A percentile compares a stretch with the other conserved stretches of the same genome.
Evolutionary conservation across 2,113 vertebrate genomes (phyloP).

Genomic region (Rhinogobius similis): DNA sequence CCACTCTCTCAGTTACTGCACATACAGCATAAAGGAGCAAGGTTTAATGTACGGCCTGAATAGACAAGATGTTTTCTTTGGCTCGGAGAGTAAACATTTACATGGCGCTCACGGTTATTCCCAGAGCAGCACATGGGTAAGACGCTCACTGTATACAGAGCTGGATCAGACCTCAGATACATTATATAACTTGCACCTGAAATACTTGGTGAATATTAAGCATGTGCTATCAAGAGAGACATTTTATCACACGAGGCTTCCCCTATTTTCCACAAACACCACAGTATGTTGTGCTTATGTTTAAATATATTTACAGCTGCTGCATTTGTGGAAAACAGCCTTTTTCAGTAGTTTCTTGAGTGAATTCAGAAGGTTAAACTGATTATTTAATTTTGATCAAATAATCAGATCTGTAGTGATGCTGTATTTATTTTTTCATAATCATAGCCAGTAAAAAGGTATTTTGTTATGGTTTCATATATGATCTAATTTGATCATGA

Average conservation of each 20-base stretch:
- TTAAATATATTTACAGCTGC: background rate
- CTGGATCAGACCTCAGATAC: constrained; percentile 28
- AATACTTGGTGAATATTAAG: background rate
- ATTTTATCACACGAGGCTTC: background rate
- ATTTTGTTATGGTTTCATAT: too few species aligned
- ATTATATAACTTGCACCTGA: constrained; percentile 28
- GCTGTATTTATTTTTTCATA: too few species aligned
- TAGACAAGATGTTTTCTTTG: constrained; percentile 31
- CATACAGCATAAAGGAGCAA: background rate
- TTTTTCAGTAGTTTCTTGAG: too few species aligned
- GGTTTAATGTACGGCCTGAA: background rate
- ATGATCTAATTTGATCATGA: too few species aligned
- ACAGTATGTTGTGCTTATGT: background rate
- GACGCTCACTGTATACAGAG: constrained; percentile 17
- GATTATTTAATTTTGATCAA: too few species aligned
- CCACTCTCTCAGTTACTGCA: background rate
- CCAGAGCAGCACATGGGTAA: constrained; percentile 22
- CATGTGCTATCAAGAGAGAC: background rate
- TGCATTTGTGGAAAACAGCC: too few species aligned
- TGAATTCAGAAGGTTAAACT: too few species aligned
- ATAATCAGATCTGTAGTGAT: too few species aligned
- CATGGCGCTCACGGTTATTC: constrained; percentile 33
- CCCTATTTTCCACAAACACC: background rate
- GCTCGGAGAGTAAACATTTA: constrained; percentile 46
- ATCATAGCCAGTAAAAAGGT: too few species aligned